Evolutionary conservation across 2,888 invertebrate genomes (phyloP).

Genomic region (Hirtodrosophila histrioides): DNA sequence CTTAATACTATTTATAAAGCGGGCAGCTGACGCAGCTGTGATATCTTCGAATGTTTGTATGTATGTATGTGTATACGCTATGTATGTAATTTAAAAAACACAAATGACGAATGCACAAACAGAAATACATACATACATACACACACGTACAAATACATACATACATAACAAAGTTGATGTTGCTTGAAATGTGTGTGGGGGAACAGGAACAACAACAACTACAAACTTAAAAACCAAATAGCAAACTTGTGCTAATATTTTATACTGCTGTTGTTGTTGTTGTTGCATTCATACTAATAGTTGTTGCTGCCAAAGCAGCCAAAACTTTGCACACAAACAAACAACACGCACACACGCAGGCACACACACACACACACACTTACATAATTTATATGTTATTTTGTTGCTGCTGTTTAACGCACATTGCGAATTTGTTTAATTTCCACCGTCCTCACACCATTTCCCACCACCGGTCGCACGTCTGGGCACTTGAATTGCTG

Average conservation of each 20-base stretch:
- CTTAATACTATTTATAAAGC: constrained; percentile 35
- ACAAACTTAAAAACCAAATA: constrained; percentile 16
- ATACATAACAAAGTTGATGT: constrained; percentile 39
- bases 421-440: constrained; percentile 51
- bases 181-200: constrained; percentile 66
- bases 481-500: constrained; percentile 39
- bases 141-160: constrained; percentile 27
- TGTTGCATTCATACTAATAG: constrained; percentile 56
- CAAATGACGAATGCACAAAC: constrained; percentile 67
- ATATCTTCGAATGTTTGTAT: constrained; percentile 26
- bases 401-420: constrained; percentile 46
- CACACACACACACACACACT: constrained; percentile 48
- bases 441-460: constrained; percentile 37
- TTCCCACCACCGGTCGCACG: constrained; percentile 38
- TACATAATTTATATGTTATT: constrained; percentile 67
- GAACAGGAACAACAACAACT: constrained; percentile 70
- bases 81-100: constrained; percentile 7
- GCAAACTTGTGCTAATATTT: constrained; percentile 40
- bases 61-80: not conserved
- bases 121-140: constrained; percentile 25
- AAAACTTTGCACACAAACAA: constrained; percentile 20
- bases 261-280: constrained; percentile 29
- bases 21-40: constrained; percentile 45
- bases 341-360: constrained; percentile 27
- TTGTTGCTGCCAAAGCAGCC: constrained; percentile 45